Evolutionary conservation across 2,113 vertebrate genomes (phyloP).

Genomic region (Saccopteryx leptura): DNA sequence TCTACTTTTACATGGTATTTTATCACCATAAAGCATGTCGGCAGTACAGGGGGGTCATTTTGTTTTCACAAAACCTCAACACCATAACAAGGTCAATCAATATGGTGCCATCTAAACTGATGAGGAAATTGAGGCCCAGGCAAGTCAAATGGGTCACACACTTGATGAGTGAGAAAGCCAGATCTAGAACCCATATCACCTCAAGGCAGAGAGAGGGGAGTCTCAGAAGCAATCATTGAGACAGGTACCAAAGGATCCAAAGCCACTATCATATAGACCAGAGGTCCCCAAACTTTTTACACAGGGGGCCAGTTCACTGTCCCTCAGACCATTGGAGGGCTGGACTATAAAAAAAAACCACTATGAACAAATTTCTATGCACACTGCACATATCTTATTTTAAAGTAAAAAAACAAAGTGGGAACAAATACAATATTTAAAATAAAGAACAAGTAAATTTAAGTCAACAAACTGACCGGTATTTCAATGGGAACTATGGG

Average conservation of each 20-base stretch:
- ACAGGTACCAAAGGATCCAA: background rate
- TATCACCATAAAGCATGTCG: background rate
- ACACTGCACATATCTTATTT: too few relatives aligned
- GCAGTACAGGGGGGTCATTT: background rate
- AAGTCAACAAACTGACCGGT: too few relatives aligned
- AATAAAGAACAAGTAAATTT: too few relatives aligned
- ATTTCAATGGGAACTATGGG: too few relatives aligned
- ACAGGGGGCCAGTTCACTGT: too few relatives aligned
- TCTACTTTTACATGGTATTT: background rate
- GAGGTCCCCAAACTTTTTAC: too few relatives aligned
- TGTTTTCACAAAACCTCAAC: background rate
- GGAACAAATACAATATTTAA: too few relatives aligned
- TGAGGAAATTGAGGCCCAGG: background rate
- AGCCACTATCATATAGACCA: background rate
- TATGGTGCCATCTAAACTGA: background rate
- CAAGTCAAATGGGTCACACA: background rate
- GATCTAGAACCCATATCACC: background rate
- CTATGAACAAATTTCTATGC: too few relatives aligned
- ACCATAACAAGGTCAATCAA: background rate
- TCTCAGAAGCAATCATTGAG: background rate
- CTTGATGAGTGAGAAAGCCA: background rate
- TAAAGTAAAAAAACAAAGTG: too few relatives aligned
- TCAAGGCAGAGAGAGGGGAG: background rate
- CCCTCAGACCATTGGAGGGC: too few relatives aligned
- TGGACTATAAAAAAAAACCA: too few relatives aligned